phyloP scores from a whole-genome alignment of 2,888 invertebrate species.

The Aphidius colemani region DNA sequence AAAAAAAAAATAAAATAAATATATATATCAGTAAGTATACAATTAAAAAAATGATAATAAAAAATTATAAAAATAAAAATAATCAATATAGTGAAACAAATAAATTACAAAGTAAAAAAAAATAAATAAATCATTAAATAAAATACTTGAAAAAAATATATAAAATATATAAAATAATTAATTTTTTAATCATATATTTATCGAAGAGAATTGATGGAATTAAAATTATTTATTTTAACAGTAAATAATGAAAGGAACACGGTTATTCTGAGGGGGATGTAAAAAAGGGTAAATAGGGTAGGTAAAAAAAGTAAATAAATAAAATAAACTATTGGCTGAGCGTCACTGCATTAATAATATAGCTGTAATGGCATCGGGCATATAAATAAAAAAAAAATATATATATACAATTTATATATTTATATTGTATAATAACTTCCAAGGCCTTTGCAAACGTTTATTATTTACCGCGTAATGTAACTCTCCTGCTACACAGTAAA shows the following conservation, averaged over 20 bases:
- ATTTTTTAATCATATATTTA: no score
- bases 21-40: neutral
- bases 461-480: conserved; percentile 60
- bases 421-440: conserved; percentile 61
- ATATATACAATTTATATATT: conserved; percentile 33
- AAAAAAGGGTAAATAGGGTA: conserved; percentile 11
- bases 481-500: conserved; percentile 29
- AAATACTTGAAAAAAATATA: no score
- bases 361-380: conserved; percentile 59
- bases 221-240: no score
- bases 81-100: conserved; percentile 1
- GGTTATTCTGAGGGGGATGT: conserved; percentile 1
- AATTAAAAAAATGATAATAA: neutral
- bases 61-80: neutral
- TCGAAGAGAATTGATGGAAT: neutral
- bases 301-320: neutral
- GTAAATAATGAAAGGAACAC: neutral
- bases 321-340: conserved; percentile 48
- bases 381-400: conserved; percentile 36
- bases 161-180: no score
- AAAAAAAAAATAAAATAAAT: no score
- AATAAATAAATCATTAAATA: neutral
- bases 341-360: conserved; percentile 60
- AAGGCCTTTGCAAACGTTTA: conserved; percentile 60
- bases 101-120: neutral